Evolutionary conservation across 2,888 invertebrate species (phyloP), one percentile per base, ranked within the genome.

Genomic region (Zygothrica quintamaculata): DNA sequence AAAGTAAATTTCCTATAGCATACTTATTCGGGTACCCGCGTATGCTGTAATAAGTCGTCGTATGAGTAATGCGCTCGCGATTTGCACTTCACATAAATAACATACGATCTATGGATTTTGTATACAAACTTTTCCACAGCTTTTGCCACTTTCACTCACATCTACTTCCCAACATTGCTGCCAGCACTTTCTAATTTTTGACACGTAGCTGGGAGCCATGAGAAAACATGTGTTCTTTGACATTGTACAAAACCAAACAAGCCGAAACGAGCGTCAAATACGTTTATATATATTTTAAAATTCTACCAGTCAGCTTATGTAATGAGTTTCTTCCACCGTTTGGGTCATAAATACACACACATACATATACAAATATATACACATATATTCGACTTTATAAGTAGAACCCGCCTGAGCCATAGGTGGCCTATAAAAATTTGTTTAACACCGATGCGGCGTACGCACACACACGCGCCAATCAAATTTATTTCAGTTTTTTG

Each of bases 381-480:
- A 37, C 57, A 50, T 34, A 55, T 51, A 66, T 12, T 53, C 48
- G 52, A 29, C 34, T 69, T 42, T 50, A 37, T 29, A 46, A 46
- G 56, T 52, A 16, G 16, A 26, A 9, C 11, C 60, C 60, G 39
- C 12, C 25, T 16, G 13, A 34, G 26, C 57, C 66, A 75, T 80
- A 80, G 79, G 81, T 84, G 70, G 81, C 67, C 73, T 64, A 80
- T 84, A 84, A 84, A 22, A 80, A 77, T 80, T 77, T 77, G 84
- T 77, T 82, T 71, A 82, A 84, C 84, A 62, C 57, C 65, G 65
- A 72, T 62, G 61, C 72, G 62, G 11, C 65, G 46, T 52, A 60
- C 62, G 39, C 48, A 61, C 48, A 55, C 60, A 56, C 56, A 60
- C 60, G 48, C 58, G 59, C 77, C 84, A 82, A 79, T 79, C 78